Base-by-base conservation (phyloP, 2,113 vertebrate species). In the Quiscalus mexicanus region DNA sequence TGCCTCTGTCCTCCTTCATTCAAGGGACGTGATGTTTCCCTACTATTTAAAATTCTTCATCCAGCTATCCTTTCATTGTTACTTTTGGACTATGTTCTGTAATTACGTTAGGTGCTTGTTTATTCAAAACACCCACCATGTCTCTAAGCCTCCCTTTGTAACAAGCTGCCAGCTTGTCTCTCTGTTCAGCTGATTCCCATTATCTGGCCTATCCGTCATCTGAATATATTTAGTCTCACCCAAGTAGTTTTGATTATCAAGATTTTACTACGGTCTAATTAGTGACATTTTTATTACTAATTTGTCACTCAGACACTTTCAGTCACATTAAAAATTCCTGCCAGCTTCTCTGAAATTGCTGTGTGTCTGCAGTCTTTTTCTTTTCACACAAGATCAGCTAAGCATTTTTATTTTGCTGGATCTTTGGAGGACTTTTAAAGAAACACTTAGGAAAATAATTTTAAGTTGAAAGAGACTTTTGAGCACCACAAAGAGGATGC, bases 201-300 rank as follows among this genome's bases (percentile, higher is more conserved):
- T 95, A 96, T 96, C 89, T 82, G 62, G 67, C 67, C 81, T 96
- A 80, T 65, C 71, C 6, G 0, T 91, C 89, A 94, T 84, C 77
- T 84, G 84, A 95, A 96, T 94, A 91, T 80, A 94, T 96, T 97
- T 96, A 93, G 94, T 95, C 84, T 96, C 94, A 95, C 95, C 82
- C 95, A 97, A 97, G 87, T 91, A 96, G 93, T 94, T 96, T 95
- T 94, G 91, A 96, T 96, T 94, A 96, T 95, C 93, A 93, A 78
- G 93, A 94, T 93, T 93, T 96, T 94, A 83, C 90, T 91, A 76
- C 42, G 67, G 89, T 77, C 91, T 96, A 96, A 97, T 97, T 96
- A 95, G 74, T 85, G 89, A 91, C 81, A 96, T 96, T 96, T 96
- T 97, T 96, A 96, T 95, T 93, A 96, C 94, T 94, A 75, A 96